Base-by-base conservation (phyloP, 2,113 vertebrate species). In the Hyaena hyaena region DNA sequence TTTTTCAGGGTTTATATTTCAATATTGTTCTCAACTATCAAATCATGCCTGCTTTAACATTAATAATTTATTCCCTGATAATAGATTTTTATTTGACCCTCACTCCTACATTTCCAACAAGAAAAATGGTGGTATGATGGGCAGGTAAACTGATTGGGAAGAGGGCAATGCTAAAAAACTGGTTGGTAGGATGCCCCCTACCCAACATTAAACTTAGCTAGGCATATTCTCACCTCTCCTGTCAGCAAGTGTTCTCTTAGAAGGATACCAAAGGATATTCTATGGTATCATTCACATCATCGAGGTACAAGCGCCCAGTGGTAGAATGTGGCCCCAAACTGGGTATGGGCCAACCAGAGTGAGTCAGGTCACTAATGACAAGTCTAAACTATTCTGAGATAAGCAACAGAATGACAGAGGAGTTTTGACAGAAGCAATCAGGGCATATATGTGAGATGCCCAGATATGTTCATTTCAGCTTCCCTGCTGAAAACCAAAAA, bases 1-100 rank as follows among this genome's bases (percentile, higher is more conserved):
- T 24, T 71, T 93, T 77, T 85, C 9, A 69, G 16, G 50, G n/a
- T 3, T 50, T 24, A 10, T 21, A 80, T 21, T 10, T 81, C 58
- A 92, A 5, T 69, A 84, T 63, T 88, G 12, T 7, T 88, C 7
- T 31, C 12, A 92, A 58, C 23, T 87, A 45, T 84, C 23, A 90
- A 63, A 88, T 88, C 85, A 76, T 43, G 4, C 28, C 43, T 61
- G 16, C 35, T 63, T 88, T 68, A 69, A 21, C 7, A 76, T 65
- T 93, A 84, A 53, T 24, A 48, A 12, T 68, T 77, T 73, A 69
- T 80, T 66, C n/a, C 10, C 15, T 82, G 50, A 71, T 76, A 19
- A 33, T 17, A 74, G 1, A 94, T 71, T 95, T 90, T 95, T 97
- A 90, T 83, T 76, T 88, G 31, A 80, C 17, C 50, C 1, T 86